Percentiles rank a stretch among this genome's conserved stretches.
phyloP scores from a whole-genome alignment of 2,888 invertebrate genomes.

The Trimorus sp. region DNA sequence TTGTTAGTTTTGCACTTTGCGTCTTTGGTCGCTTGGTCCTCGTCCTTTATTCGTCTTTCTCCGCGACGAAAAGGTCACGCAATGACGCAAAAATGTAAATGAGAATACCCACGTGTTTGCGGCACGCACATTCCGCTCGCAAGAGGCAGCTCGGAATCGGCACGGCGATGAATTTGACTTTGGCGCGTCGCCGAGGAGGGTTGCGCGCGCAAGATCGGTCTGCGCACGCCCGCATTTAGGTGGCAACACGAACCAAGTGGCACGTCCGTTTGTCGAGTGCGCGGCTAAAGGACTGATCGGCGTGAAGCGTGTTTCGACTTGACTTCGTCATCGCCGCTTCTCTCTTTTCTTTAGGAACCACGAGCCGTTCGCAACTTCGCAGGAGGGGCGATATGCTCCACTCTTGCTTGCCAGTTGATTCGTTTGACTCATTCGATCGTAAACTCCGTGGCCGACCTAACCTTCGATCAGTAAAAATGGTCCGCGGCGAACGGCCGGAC shows the following conservation, averaged over 20 bases:
- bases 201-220: conserved; percentile 38
- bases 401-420: conserved; percentile 63
- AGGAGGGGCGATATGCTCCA: conserved; percentile 68
- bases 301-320: conserved; percentile 71
- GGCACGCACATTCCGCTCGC: background rate
- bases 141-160: conserved; percentile 5
- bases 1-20: no score
- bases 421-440: conserved; percentile 66
- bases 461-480: conserved; percentile 76
- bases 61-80: no score
- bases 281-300: conserved; percentile 76
- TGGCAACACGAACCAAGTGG: conserved; percentile 42
- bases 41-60: no score
- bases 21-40: no score
- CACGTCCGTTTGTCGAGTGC: conserved; percentile 68
- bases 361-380: conserved; percentile 55
- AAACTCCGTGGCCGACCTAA: conserved; percentile 68
- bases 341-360: conserved; percentile 69
- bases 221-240: conserved; percentile 38
- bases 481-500: conserved; percentile 74
- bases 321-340: conserved; percentile 74
- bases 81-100: conserved; percentile 5
- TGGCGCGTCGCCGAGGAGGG: conserved; percentile 30
- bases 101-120: conserved; percentile 49
- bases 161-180: conserved; percentile 34